Base-by-base conservation (phyloP, 2,113 vertebrate species). In the Tinamus guttatus region DNA sequence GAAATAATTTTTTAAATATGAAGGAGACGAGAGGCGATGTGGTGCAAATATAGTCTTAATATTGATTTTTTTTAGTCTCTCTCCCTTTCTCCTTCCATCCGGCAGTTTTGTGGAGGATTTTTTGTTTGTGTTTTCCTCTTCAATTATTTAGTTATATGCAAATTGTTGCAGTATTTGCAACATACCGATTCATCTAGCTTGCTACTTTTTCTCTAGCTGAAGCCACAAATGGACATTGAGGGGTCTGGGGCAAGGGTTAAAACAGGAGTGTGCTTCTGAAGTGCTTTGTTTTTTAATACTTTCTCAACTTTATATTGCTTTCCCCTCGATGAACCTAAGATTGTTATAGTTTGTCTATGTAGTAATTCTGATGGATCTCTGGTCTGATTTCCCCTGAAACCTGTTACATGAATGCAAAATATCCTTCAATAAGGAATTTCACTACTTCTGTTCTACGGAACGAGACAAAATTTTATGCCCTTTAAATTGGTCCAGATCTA, bases 381-480 rank as follows among this genome's bases (percentile, higher is more conserved):
- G 18, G 52, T 65, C 30, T 87, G 18, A 4, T 87, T 36, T 80
- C 30, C 36, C 20, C 49, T 90, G 81, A 73, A 87, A 67, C 34
- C 43, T 21, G 19, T 90, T 85, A 73, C 43, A 87, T 85, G 11
- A 67, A 85, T 73, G 28, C 47, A 78, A 81, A 94, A 67, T 81
- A 51, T 59, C 20, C 21, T 91, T 89, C 74, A 36, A 38, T 27
- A 67, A 75, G 45, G 76, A 74, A 59, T 88, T 90, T 80, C 36
- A 68, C 41, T 67, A 58, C 0, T 54, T 54, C 25, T 0, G n/a
- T n/a, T 90, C 40, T 65, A 11, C 22, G 70, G 71, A 63, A 38
- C 22, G 52, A 63, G n/a, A n/a, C 8, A 49, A 54, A 78, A 83
- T 70, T 34, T 65, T 36, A 11, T 62, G 8, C n/a, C 74, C 11